Base-by-base conservation (phyloP, 2,113 vertebrate genomes). In the Hippoglossus stenolepis region DNA sequence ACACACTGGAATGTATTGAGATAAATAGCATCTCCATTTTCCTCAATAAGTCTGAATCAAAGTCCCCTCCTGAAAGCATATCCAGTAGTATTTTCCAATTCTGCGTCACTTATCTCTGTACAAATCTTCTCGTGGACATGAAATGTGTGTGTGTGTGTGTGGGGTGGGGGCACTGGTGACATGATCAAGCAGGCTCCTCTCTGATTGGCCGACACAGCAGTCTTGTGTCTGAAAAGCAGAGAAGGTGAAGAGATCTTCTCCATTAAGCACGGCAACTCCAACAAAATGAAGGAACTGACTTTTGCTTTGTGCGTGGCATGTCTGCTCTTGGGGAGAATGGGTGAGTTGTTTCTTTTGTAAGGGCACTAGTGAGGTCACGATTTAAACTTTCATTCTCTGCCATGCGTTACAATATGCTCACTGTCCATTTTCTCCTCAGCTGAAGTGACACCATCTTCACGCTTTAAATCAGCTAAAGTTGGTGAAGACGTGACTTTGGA, bases 401-500 rank as follows among this genome's bases (percentile, higher is more conserved):
- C 17, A 1, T 61, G 11, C 7, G 23, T 23, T 21, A 60, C 0
- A 40, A 1, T 2, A 2, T 26, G 2, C 5, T 49, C 14, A 18
- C 3, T 70, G 2, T 82, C 12, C 15, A 5, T 21, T 75, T 60
- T 56, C 23, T 66, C 49, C 56, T 2, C 57, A 85, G 79, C 15
- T 23, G 4, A 63, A 3, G 5, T 0, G 18, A 57, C 80, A 13
- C 51, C 71, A 14, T 43, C 64, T 24, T 53, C 57, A 31, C 40
- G 12, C 38, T 58, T 85, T 0, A 0, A n/a, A 21, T 26, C 68
- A 1, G 35, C 51, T 43, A 23, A 7, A 10, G 23, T 59, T n/a
- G 85, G 87, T 43, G 57, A 72, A 0, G 7, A 65, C 0, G 18
- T 91, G 9, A 86, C 65, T 21, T 73, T 91, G 59, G 15, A 70